Conservation (phyloP, 2,113 vertebrate species). For the Cryptoleucopteryx plumbea region DNA sequence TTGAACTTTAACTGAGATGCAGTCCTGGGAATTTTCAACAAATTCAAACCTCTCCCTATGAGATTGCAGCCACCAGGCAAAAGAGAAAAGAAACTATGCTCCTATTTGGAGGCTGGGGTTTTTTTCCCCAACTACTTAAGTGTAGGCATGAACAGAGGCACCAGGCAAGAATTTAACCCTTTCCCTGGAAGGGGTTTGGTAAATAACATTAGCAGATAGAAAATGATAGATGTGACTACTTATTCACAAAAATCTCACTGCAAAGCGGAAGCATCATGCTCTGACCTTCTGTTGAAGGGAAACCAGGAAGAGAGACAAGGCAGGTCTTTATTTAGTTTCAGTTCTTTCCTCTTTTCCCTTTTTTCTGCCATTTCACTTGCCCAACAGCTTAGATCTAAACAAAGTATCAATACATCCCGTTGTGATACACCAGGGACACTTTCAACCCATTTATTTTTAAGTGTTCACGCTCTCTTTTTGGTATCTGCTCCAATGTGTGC, state of each 20-base stretch:
- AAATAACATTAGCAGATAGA: neutral
- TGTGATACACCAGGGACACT: neutral
- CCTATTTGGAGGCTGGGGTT: neutral
- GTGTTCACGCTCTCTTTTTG: neutral
- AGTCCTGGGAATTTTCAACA: neutral
- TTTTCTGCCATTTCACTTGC: neutral
- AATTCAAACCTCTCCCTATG: neutral
- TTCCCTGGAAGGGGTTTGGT: neutral
- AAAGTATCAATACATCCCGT: neutral
- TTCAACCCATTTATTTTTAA: conserved; percentile 37
- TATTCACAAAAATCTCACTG: neutral
- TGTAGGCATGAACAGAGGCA: neutral
- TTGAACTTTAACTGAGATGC: neutral
- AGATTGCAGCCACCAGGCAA: neutral
- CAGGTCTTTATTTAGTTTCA: neutral
- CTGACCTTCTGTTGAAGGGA: neutral
- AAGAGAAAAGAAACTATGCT: neutral
- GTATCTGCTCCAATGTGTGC: neutral
- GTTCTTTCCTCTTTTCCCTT: neutral
- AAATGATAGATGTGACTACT: neutral
- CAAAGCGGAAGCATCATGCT: neutral
- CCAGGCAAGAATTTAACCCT: neutral
- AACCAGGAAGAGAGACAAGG: neutral
- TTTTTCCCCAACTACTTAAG: neutral
- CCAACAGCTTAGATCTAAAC: conserved; percentile 7